A percentile compares a stretch with the other conserved stretches of the same genome.
These are phyloP conservation scores for Trachelus iudaicus DNA, from an alignment of 2,888 invertebrate species.

Conservation along the genomic window DNA sequence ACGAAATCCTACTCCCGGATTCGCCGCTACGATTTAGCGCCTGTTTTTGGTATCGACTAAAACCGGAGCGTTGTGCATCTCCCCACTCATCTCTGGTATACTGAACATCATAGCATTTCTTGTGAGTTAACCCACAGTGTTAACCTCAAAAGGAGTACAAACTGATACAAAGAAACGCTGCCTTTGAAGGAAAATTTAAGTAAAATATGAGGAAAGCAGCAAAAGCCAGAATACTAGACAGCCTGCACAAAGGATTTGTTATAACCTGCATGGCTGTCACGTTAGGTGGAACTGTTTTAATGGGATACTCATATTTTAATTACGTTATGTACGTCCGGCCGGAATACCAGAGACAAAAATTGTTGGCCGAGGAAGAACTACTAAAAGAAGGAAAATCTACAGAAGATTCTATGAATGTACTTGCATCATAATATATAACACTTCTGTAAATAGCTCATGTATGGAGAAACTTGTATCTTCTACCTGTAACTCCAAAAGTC, in stretches of 20 bases:
- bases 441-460: neutral
- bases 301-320: slow-evolving; percentile 65
- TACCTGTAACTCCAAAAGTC: neutral
- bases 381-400: slow-evolving; percentile 65
- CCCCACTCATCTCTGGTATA: too few relatives aligned
- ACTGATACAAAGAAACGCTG: neutral
- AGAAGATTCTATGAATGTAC: slow-evolving; percentile 11
- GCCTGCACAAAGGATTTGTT: slow-evolving; percentile 67
- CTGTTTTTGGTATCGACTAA: too few relatives aligned
- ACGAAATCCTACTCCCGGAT: too few relatives aligned
- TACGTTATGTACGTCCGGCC: slow-evolving; percentile 68
- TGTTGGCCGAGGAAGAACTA: slow-evolving; percentile 66
- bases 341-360: slow-evolving; percentile 49
- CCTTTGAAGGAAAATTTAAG: neutral
- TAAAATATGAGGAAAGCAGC: slow-evolving; percentile 66
- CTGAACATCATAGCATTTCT: neutral
- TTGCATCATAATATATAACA: neutral
- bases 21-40: too few relatives aligned
- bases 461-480: neutral
- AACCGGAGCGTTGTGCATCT: too few relatives aligned
- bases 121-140: neutral
- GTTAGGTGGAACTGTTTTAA: slow-evolving; percentile 56
- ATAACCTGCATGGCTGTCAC: slow-evolving; percentile 67
- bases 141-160: slow-evolving; percentile 2
- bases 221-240: slow-evolving; percentile 65